These are phyloP conservation scores for Aricia agestis DNA, from an alignment of 1,140 invertebrate species.

Conservation along the genomic window DNA sequence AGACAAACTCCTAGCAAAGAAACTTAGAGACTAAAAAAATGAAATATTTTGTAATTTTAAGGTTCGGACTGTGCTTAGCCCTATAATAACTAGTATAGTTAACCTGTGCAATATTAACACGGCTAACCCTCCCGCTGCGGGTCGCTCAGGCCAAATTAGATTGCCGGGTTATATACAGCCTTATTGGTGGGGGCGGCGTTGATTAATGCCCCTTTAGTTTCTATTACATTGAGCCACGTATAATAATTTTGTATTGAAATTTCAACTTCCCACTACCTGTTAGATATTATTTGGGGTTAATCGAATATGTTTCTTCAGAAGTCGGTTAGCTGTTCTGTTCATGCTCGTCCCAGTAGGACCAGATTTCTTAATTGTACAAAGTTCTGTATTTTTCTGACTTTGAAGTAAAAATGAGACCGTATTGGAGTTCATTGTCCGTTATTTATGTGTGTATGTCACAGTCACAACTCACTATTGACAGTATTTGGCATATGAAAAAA, in stretches of 20 bases:
- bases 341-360: too few relatives aligned
- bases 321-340: too few relatives aligned
- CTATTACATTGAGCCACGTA: constrained; percentile 25
- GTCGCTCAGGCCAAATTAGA: constrained; percentile 54
- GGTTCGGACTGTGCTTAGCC: constrained; percentile 24
- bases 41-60: not conserved
- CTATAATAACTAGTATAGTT: constrained; percentile 34
- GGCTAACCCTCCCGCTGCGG: constrained; percentile 50
- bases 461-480: too few relatives aligned
- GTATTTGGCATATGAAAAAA: too few relatives aligned
- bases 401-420: too few relatives aligned
- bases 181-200: constrained; percentile 60
- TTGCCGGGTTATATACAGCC: constrained; percentile 62
- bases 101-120: constrained; percentile 49
- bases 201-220: constrained; percentile 56
- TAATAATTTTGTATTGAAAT: constrained; percentile 7
- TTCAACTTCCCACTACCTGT: not conserved
- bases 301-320: too few relatives aligned
- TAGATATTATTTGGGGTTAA: not conserved
- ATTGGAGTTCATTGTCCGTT: too few relatives aligned
- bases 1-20: too few relatives aligned
- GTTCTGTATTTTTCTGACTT: too few relatives aligned
- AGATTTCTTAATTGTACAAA: too few relatives aligned
- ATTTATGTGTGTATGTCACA: too few relatives aligned
- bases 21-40: too few relatives aligned